phyloP scores from a whole-genome alignment of 1,140 invertebrate genomes.

The Drosophila orena region DNA sequence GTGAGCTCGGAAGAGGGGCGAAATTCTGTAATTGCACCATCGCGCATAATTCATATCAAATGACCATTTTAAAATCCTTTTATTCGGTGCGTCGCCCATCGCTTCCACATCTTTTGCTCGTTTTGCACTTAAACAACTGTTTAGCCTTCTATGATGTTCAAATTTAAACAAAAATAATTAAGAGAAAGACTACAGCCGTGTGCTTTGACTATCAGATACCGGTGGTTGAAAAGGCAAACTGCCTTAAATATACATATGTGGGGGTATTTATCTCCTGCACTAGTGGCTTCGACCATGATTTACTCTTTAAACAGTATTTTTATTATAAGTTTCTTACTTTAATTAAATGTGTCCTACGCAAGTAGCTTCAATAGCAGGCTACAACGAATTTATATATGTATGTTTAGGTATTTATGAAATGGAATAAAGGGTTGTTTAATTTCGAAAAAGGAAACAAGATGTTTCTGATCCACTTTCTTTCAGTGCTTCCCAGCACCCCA shows the following conservation, averaged over 20 bases:
- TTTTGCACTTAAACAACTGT: constrained; percentile 1
- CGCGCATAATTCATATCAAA: constrained; percentile 85
- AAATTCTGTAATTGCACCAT: constrained; percentile 80
- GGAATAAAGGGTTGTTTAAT: too few species aligned
- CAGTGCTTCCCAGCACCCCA: constrained; percentile 40
- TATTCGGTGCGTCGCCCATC: constrained; percentile 67
- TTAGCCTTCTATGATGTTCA: background rate
- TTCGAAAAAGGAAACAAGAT: background rate
- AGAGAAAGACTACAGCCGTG: too few species aligned
- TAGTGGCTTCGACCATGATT: too few species aligned
- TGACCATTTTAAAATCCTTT: constrained; percentile 85
- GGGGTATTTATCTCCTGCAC: too few species aligned
- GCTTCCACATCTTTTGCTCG: constrained; percentile 15
- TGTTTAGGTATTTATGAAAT: too few species aligned
- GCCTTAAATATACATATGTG: too few species aligned
- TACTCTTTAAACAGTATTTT: too few species aligned
- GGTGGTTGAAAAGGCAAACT: too few species aligned
- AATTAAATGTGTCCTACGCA: background rate
- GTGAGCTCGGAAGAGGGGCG: constrained; percentile 11
- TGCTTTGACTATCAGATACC: too few species aligned
- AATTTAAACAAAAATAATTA: too few species aligned
- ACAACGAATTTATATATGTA: too few species aligned
- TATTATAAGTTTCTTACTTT: background rate
- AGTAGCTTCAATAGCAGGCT: background rate
- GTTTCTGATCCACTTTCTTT: constrained; percentile 2